phyloP scores from a whole-genome alignment of 2,113 vertebrate genomes.

The Pseudorectes ferrugineus region DNA sequence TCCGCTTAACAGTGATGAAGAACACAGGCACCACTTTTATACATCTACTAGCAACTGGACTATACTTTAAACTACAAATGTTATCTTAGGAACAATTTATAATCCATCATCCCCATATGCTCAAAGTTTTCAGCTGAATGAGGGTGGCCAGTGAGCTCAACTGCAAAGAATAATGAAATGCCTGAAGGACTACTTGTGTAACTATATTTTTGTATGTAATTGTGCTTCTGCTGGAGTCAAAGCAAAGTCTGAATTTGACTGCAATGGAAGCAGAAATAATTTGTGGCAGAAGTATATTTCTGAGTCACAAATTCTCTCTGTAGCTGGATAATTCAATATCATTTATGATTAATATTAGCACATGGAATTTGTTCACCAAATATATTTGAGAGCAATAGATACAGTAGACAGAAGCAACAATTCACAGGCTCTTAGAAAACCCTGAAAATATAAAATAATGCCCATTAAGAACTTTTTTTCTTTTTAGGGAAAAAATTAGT shows the following conservation, averaged over 20 bases:
- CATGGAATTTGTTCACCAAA: neutral
- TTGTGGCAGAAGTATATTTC: neutral
- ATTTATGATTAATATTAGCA: neutral
- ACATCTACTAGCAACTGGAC: neutral
- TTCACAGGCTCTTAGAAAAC: neutral
- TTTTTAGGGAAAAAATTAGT: neutral
- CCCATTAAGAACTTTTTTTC: neutral
- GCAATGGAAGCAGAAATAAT: neutral
- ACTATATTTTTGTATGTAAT: neutral
- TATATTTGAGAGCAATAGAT: neutral
- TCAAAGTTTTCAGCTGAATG: neutral
- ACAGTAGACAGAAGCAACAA: neutral
- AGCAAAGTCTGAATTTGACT: neutral
- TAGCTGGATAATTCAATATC: neutral
- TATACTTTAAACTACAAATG: neutral
- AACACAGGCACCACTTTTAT: neutral
- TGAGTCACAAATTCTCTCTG: neutral
- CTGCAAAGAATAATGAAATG: neutral
- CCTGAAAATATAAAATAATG: neutral
- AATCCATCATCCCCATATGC: neutral
- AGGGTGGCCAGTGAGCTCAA: neutral
- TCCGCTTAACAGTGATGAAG: slow-evolving; percentile 34
- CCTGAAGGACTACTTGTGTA: neutral
- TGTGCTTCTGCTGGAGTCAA: neutral
- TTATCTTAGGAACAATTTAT: neutral